Percentiles rank a stretch among this genome's conserved stretches.
These are phyloP conservation scores for Halcyon senegalensis DNA, from an alignment of 2,113 vertebrate species.

Conservation along the genomic window DNA sequence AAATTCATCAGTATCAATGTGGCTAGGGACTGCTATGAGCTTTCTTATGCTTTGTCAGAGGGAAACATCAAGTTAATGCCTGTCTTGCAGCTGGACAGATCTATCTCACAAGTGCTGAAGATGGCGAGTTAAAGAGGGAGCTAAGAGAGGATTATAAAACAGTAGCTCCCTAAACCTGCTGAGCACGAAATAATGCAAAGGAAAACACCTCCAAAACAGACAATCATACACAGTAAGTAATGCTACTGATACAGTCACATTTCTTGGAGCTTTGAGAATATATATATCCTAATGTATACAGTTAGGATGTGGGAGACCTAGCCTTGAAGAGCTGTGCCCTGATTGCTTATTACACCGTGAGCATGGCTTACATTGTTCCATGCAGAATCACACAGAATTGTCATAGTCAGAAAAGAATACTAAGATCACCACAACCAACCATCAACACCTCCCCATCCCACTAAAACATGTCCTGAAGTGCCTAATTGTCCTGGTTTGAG, in stretches of 20 bases:
- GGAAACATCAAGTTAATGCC: background rate
- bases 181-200: background rate
- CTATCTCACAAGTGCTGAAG: background rate
- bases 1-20: background rate
- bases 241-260: background rate
- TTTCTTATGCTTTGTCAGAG: background rate
- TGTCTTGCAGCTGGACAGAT: background rate
- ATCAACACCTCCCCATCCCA: too few species aligned
- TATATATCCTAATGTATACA: background rate
- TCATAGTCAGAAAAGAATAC: too few species aligned
- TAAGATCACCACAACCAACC: too few species aligned
- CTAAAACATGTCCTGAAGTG: too few species aligned
- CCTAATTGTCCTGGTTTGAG: too few species aligned
- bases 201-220: background rate
- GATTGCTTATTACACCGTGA: background rate
- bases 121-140: background rate
- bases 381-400: too few species aligned
- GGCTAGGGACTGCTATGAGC: background rate
- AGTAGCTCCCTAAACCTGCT: background rate
- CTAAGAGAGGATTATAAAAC: background rate
- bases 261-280: background rate
- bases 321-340: background rate
- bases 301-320: background rate
- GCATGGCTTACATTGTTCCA: background rate
- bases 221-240: background rate